These are phyloP conservation scores for Octonoba sinensis DNA, from an alignment of 2,888 invertebrate genomes.

Conservation along the genomic window DNA sequence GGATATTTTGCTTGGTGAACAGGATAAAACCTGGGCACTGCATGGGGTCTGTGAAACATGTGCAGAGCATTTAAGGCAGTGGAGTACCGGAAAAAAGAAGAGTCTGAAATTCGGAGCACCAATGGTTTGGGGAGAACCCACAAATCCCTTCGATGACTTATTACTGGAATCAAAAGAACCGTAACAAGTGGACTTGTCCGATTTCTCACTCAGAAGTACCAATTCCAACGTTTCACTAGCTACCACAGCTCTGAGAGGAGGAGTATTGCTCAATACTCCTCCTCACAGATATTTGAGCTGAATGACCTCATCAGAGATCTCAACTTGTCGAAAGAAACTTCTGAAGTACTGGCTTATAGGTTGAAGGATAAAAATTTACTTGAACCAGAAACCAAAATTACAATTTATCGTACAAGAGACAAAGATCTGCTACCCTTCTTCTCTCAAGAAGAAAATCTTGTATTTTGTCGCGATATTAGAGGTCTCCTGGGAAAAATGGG, in stretches of 20 bases:
- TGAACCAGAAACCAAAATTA: conserved; percentile 18
- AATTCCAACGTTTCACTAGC: too few species aligned
- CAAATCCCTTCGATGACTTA: too few species aligned
- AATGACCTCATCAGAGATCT: conserved; percentile 26
- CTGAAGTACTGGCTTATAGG: conserved; percentile 30
- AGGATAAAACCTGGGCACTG: too few species aligned
- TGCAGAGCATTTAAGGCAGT: too few species aligned
- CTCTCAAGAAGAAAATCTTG: conserved; percentile 9
- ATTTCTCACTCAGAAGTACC: too few species aligned
- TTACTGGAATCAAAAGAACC: too few species aligned
- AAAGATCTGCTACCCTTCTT: conserved; percentile 18
- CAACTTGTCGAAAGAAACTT: conserved; percentile 22
- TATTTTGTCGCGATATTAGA: conserved; percentile 14
- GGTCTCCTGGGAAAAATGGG: conserved; percentile 11
- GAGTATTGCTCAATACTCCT: background rate
- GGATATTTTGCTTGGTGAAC: too few species aligned
- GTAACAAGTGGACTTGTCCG: too few species aligned
- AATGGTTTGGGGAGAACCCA: too few species aligned
- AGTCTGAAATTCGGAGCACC: too few species aligned
- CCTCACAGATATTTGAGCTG: background rate
- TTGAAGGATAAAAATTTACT: conserved; percentile 18
- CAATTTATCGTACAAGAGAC: conserved; percentile 25
- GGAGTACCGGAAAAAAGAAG: too few species aligned
- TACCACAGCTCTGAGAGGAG: background rate
- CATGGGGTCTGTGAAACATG: too few species aligned